Percentiles rank a stretch among this genome's conserved stretches.
These are phyloP conservation scores for Lepas anatifera DNA, from an alignment of 2,888 invertebrate genomes.

Conservation along the genomic window DNA sequence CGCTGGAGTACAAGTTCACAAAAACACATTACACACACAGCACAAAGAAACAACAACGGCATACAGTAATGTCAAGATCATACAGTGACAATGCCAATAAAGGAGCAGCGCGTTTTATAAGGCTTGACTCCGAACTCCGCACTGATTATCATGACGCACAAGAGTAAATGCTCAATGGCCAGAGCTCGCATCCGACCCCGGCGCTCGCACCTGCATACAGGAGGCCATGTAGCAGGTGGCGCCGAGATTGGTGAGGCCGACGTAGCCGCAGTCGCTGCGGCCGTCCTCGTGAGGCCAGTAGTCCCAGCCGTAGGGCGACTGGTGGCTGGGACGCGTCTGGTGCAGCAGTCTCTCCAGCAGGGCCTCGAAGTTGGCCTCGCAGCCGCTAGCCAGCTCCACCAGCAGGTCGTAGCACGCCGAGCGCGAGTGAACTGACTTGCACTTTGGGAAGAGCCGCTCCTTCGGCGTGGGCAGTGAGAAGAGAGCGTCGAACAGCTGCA, in stretches of 20 bases:
- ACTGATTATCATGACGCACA: too few species aligned
- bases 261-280: constrained; percentile 84
- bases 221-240: constrained; percentile 97
- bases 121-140: too few species aligned
- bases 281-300: constrained; percentile 97
- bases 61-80: too few species aligned
- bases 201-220: constrained; percentile 58
- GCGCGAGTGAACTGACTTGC: constrained; percentile 75
- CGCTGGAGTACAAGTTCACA: too few species aligned
- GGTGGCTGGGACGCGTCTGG: constrained; percentile 58
- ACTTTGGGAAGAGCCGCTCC: constrained; percentile 76
- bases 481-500: constrained; percentile 68
- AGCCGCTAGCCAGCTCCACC: constrained; percentile 72
- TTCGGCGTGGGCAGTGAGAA: constrained; percentile 81
- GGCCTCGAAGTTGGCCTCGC: constrained; percentile 71
- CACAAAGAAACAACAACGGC: too few species aligned
- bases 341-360: constrained; percentile 68
- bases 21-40: too few species aligned
- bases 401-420: constrained; percentile 83
- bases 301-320: constrained; percentile 80
- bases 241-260: constrained; percentile 85
- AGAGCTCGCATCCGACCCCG: too few species aligned
- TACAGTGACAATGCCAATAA: too few species aligned
- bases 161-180: too few species aligned
- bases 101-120: too few species aligned